Conservation (phyloP, 2,113 vertebrate species). For the Chaetops frenatus region DNA sequence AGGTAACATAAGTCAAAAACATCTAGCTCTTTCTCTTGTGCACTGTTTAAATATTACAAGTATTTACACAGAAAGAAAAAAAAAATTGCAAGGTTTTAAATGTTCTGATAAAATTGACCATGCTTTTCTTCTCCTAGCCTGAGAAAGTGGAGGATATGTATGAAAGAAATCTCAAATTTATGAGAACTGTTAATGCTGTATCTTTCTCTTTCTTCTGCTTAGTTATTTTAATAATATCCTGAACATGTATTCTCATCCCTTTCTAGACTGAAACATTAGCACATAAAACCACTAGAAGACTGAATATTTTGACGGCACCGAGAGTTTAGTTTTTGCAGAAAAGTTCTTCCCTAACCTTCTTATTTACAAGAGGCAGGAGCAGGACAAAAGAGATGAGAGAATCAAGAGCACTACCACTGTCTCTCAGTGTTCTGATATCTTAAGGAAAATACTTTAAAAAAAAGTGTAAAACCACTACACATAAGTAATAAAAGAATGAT, state of each 20-base stretch:
- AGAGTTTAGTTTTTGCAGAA: neutral
- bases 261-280: neutral
- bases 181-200: neutral
- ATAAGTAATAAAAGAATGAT: neutral
- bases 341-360: rapidly evolving
- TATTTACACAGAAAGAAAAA: neutral
- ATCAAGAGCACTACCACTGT: neutral
- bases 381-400: neutral
- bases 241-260: neutral
- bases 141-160: neutral
- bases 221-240: neutral
- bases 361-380: neutral
- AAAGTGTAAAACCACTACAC: neutral
- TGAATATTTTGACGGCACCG: neutral
- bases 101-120: neutral
- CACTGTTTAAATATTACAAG: neutral
- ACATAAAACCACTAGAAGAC: neutral
- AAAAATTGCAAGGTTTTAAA: neutral
- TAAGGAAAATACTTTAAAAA: neutral
- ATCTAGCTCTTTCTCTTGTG: neutral
- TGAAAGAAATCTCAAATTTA: neutral
- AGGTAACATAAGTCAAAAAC: neutral
- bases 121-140: neutral
- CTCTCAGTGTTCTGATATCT: neutral
- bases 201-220: neutral